Conservation (phyloP, 1,140 invertebrate genomes). For the Temnothorax longispinosus region DNA sequence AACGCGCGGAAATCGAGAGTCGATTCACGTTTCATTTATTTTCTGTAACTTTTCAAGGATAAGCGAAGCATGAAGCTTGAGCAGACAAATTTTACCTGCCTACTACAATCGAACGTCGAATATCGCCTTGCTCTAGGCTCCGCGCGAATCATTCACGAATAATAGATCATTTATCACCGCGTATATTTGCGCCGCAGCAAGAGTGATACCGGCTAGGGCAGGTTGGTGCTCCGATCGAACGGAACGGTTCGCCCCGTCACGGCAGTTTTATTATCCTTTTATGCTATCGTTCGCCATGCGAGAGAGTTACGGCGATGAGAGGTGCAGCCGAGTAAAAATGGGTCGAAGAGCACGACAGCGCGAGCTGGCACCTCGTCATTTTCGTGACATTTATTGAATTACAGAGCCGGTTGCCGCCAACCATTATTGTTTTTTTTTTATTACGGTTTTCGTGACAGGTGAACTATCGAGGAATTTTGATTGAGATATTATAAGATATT, state of each 20-base stretch:
- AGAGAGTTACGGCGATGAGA: conserved; percentile 36
- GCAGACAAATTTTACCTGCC: neutral
- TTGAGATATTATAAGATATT: conserved; percentile 26
- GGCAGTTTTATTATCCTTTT: conserved; percentile 65
- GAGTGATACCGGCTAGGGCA: conserved; percentile 6
- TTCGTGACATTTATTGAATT: conserved; percentile 66
- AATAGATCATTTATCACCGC: conserved; percentile 26
- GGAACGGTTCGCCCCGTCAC: conserved; percentile 59
- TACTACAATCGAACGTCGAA: neutral
- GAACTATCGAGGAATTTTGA: neutral
- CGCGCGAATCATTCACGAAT: conserved; percentile 14
- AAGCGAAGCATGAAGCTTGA: neutral
- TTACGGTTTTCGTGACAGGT: neutral
- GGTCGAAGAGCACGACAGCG: conserved; percentile 60
- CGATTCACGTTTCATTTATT: neutral
- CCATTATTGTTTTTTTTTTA: neutral
- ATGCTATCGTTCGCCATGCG: neutral
- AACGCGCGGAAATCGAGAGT: neutral
- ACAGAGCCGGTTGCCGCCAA: neutral
- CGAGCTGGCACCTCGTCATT: conserved; percentile 59
- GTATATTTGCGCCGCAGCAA: conserved; percentile 19
- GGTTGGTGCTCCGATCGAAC: conserved; percentile 25
- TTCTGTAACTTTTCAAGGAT: neutral
- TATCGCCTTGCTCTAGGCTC: neutral
- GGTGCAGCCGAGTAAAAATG: conserved; percentile 64